phyloP scores from a whole-genome alignment of 1,140 invertebrate genomes.

The Meloidogyne hapla region DNA sequence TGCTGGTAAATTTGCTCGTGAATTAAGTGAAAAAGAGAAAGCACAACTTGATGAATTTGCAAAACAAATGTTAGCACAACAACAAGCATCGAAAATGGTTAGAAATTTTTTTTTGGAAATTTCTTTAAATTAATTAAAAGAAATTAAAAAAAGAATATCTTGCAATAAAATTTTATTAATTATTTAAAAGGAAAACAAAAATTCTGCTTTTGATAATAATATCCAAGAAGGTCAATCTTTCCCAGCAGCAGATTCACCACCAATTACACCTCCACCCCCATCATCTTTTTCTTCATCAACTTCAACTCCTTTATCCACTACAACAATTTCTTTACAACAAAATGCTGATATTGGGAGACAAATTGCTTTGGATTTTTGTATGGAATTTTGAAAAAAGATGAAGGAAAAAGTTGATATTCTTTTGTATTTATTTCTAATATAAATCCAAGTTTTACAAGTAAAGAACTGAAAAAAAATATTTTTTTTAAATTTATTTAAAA shows the following conservation, averaged over 20 bases:
- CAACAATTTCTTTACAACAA: slow-evolving; percentile 28
- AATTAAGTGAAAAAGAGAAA: slow-evolving; percentile 36
- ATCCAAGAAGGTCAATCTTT: not conserved
- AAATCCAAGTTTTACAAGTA: slow-evolving; percentile 13
- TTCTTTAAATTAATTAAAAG: not conserved
- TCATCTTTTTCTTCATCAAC: not conserved
- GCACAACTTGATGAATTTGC: slow-evolving; percentile 36
- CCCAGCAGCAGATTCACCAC: not conserved
- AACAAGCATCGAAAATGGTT: not conserved
- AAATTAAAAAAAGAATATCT: not conserved
- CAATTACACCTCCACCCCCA: not conserved
- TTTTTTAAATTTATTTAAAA: not conserved
- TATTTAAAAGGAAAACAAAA: not conserved
- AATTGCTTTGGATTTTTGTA: slow-evolving; percentile 42
- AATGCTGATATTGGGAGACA: slow-evolving; percentile 35
- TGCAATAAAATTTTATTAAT: not conserved
- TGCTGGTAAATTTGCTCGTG: slow-evolving; percentile 35
- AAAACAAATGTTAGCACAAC: slow-evolving; percentile 33
- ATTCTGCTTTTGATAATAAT: not conserved
- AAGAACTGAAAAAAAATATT: not conserved
- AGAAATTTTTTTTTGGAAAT: not conserved
- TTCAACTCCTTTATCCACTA: not conserved
- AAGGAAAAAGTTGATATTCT: slow-evolving; percentile 11
- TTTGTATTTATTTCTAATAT: not conserved
- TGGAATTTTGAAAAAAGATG: slow-evolving; percentile 29